Base-by-base conservation (phyloP, 2,797 vertebrate species). In the Denticeps clupeoides region DNA sequence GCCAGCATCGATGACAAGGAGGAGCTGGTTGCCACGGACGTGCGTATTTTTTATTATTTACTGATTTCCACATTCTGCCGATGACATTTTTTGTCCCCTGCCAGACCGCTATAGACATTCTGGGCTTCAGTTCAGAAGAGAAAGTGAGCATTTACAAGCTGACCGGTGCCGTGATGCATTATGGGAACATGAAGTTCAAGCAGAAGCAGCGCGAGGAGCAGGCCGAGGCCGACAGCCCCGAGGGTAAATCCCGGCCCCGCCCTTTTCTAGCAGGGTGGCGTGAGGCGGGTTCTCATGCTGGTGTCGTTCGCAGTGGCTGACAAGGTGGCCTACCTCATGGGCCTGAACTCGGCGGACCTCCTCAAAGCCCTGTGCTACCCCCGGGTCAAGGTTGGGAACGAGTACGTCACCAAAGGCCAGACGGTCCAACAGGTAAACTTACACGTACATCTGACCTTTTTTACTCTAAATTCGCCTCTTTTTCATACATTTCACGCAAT, bases 131-230 rank as follows among this genome's bases (percentile, higher is more conserved):
- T 19, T 0, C 57, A 4, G 88, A 93, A 1, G 88, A 91, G 1
- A 91, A 89, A 7, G 51, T 72, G 0, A 79, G 82, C 47, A 89
- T 89, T 71, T 93, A 92, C 55, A 91, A 92, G 69, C 72, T 93
- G 63, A 91, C 89, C 0, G 87, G 90, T 0, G 87, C 89, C 3
- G 86, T 89, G 55, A 87, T 93, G 86, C 89, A 92, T 58, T 79
- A 89, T 0, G 88, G 90, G 8, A 91, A 90, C 68, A 60, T 90
- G 80, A 91, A 83, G 60, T 91, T 93, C 72, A 92, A 91, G 65
- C 89, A 91, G 71, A 92, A 90, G 53, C 88, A 83, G 61, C 69
- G 88, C 22, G 89, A 91, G 67, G 89, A 93, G 56, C 89, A 91
- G 24, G 89, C 89, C 0, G 88, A 93, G 53, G 86, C 88, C 0